phyloP scores from a whole-genome alignment of 2,888 invertebrate species.

The Xanthia togata region DNA sequence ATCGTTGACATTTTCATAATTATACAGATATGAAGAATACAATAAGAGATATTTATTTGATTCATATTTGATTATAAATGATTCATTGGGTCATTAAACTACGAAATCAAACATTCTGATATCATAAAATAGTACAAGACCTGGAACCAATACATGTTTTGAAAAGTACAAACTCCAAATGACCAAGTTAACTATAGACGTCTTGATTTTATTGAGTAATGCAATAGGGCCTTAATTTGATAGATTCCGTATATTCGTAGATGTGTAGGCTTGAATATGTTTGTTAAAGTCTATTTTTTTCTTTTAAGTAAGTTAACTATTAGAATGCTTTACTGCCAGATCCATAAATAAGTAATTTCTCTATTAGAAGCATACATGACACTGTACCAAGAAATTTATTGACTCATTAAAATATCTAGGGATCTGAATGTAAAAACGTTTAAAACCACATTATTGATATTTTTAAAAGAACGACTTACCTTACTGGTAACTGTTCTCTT shows the following conservation, averaged over 20 bases:
- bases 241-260: slow-evolving; percentile 55
- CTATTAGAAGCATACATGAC: background rate
- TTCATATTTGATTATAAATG: slow-evolving; percentile 8
- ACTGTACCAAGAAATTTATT: slow-evolving; percentile 26
- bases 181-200: slow-evolving; percentile 14
- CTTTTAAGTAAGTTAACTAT: slow-evolving; percentile 41
- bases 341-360: slow-evolving; percentile 34
- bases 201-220: slow-evolving; percentile 56
- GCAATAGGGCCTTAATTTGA: slow-evolving; percentile 61
- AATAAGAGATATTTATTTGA: slow-evolving; percentile 16
- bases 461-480: slow-evolving; percentile 54
- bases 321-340: slow-evolving; percentile 25
- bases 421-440: slow-evolving; percentile 20
- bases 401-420: slow-evolving; percentile 26
- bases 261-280: slow-evolving; percentile 54
- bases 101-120: slow-evolving; percentile 13
- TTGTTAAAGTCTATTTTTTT: slow-evolving; percentile 48
- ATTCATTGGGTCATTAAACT: slow-evolving; percentile 1
- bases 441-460: slow-evolving; percentile 37
- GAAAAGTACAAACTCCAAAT: slow-evolving; percentile 24
- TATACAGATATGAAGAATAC: slow-evolving; percentile 23
- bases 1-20: slow-evolving; percentile 22
- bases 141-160: slow-evolving; percentile 13
- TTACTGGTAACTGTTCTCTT: slow-evolving; percentile 63
- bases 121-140: slow-evolving; percentile 16